phyloP scores from a whole-genome alignment of 2,888 invertebrate genomes.

The Dasysyrphus albostriatus region DNA sequence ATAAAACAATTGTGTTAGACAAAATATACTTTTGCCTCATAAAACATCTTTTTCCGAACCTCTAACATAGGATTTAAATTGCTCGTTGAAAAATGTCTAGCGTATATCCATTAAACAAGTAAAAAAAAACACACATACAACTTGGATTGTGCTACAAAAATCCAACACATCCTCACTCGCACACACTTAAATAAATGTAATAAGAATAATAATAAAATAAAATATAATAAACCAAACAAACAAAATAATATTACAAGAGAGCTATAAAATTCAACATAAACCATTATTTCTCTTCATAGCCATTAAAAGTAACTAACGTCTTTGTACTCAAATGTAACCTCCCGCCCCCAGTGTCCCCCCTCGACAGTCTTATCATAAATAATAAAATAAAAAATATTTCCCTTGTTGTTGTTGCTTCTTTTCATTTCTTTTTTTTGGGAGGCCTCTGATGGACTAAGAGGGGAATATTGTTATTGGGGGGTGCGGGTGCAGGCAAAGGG shows the following conservation, averaged over 20 bases:
- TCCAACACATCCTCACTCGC: constrained; percentile 42
- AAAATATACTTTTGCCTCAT: constrained; percentile 29
- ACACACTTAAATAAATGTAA: constrained; percentile 53
- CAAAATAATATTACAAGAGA: constrained; percentile 58
- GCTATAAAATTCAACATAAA: constrained; percentile 73
- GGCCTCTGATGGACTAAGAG: constrained; percentile 20
- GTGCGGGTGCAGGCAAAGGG: constrained; percentile 5
- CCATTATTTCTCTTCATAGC: constrained; percentile 74
- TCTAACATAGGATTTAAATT: constrained; percentile 40
- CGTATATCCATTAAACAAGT: constrained; percentile 54
- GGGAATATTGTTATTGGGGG: constrained; percentile 51
- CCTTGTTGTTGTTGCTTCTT: constrained; percentile 40
- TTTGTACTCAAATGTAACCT: constrained; percentile 65
- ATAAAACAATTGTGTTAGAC: constrained; percentile 61
- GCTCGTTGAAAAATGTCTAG: constrained; percentile 44
- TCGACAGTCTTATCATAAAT: constrained; percentile 65
- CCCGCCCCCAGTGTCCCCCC: constrained; percentile 44
- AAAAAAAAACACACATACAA: constrained; percentile 7
- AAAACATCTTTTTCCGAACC: constrained; percentile 39
- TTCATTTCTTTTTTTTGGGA: constrained; percentile 38
- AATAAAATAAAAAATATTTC: constrained; percentile 63
- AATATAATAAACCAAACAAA: constrained; percentile 61
- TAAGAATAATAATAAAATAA: constrained; percentile 74
- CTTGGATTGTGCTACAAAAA: constrained; percentile 69
- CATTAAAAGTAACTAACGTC: constrained; percentile 76